These are phyloP conservation scores for Cephus cinctus DNA, from an alignment of 1,140 invertebrate genomes.

Conservation along the genomic window DNA sequence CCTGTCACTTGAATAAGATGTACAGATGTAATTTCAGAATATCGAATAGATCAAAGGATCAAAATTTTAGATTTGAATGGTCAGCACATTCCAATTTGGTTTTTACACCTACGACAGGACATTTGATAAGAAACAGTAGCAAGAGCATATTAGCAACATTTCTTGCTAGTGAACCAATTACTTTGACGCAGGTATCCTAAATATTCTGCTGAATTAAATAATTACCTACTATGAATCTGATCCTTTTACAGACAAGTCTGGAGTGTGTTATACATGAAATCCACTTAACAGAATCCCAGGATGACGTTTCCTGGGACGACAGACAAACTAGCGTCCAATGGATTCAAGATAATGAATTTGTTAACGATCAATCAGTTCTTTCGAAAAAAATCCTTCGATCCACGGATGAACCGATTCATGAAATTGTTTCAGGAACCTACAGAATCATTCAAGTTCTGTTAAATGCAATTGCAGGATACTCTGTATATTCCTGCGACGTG, in stretches of 20 bases:
- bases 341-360: conserved; percentile 6
- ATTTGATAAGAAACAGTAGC: conserved; percentile 24
- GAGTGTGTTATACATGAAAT: conserved; percentile 32
- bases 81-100: conserved; percentile 23
- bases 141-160: conserved; percentile 37
- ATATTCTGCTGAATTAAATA: background rate
- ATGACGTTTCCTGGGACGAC: conserved; percentile 31
- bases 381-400: conserved; percentile 22
- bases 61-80: conserved; percentile 39
- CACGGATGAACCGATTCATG: conserved; percentile 24
- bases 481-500: conserved; percentile 28
- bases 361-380: conserved; percentile 1
- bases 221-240: background rate
- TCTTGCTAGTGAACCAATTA: conserved; percentile 21
- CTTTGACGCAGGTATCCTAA: conserved; percentile 24
- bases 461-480: conserved; percentile 27
- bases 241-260: conserved; percentile 20
- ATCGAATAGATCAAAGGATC: conserved; percentile 31
- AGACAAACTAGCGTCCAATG: conserved; percentile 29
- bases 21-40: conserved; percentile 33
- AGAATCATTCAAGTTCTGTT: conserved; percentile 27
- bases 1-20: conserved; percentile 33
- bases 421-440: conserved; percentile 20
- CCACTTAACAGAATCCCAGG: background rate
- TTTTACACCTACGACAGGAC: conserved; percentile 36